Conservation (phyloP, 2,113 vertebrate genomes). For the Turdus rufiventris region DNA sequence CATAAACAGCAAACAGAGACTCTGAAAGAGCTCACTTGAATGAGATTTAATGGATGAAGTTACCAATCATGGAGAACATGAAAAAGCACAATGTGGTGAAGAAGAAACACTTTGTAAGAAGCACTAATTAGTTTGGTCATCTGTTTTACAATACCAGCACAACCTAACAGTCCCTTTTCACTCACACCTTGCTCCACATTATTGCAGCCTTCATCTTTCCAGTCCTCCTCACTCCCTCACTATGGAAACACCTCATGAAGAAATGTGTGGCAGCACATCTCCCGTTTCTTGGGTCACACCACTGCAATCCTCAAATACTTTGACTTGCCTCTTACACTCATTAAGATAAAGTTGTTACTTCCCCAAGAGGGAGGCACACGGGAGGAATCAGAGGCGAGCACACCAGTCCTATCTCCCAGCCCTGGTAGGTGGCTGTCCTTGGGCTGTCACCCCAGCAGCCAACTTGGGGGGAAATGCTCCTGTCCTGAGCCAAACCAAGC, state of each 20-base stretch:
- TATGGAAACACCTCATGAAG: not conserved
- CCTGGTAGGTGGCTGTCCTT: not conserved
- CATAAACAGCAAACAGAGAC: not conserved
- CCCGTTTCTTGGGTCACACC: not conserved
- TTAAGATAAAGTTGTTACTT: not conserved
- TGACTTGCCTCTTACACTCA: not conserved
- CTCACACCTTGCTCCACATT: not conserved
- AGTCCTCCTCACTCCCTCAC: not conserved
- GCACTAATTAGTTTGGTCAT: not conserved
- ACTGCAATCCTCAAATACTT: not conserved
- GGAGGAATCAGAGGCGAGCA: not conserved
- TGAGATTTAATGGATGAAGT: not conserved
- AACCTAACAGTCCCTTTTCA: not conserved
- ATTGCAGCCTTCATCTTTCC: not conserved
- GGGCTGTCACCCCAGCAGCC: accelerated
- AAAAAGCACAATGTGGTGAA: not conserved
- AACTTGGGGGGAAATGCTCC: accelerated
- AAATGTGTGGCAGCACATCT: not conserved
- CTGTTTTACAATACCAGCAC: not conserved
- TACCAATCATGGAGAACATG: not conserved
- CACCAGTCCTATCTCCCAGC: accelerated
- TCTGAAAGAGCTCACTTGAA: not conserved
- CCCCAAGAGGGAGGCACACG: accelerated
- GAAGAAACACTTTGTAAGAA: not conserved
- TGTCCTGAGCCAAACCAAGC: not conserved